Base-by-base conservation (phyloP, 2,797 vertebrate species). In the Zalophus californianus region DNA sequence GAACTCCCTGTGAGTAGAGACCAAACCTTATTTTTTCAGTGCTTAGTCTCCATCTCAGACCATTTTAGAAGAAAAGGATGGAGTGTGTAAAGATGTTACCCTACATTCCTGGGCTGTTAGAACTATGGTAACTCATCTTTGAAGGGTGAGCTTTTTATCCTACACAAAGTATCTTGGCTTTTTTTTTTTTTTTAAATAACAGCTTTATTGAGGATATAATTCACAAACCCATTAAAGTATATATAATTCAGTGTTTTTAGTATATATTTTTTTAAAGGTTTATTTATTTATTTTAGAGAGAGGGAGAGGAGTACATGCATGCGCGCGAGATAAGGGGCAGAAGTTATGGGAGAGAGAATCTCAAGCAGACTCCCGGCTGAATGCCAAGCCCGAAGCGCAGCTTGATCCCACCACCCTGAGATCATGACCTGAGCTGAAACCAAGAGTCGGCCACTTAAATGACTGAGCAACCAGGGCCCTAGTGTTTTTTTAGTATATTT, bases 201-300 rank as follows among this genome's bases (percentile, higher is more conserved):
- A 82, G 10, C 29, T 96, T 88, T 93, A 80, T 27, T 84, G 54
- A 93, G 66, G 16, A 18, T 93, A 50, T 94, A 92, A 90, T 50
- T 78, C 60, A 70, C 21, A 25, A 85, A 25, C 15, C 41, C 48
- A 64, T 94, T 64, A 29, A 52, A 90, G 89, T 73, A 27, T 64
- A 14, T 35, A 15, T 54, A 86, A 44, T 85, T 54, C 6, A 52
- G 4, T 87, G 12, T 82, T 56, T 48, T 64, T 86, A 73, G 20
- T 50, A 15, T 95, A 32, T 85, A 66, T 66, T 7, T 66, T 16
- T 66, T 66, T 66, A 16, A 66, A 66, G 29, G 15, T 64, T 64
- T 64, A n/a, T n/a, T 15, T 64, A 32, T 64, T 64, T 66, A 66
- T 66, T 66, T 66, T 66, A 66, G 62, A 60, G 21, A 60, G 58